Conservation (phyloP, 2,888 invertebrate species). For the Chelonus formosanus region DNA sequence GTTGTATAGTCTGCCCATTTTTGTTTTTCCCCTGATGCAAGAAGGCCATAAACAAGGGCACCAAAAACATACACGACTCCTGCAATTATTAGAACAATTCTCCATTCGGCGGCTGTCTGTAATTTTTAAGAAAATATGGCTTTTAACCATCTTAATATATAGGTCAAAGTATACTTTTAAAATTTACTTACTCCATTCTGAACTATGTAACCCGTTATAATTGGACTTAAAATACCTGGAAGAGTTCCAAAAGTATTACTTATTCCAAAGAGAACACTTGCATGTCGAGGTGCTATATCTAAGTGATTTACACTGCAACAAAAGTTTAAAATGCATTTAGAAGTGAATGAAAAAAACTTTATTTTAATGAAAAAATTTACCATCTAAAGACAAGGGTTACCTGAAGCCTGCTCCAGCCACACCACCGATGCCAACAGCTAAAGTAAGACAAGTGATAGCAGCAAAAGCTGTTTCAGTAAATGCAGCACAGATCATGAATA, state of each 20-base stretch:
- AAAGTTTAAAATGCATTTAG: too few relatives aligned
- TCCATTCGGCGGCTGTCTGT: constrained; percentile 82
- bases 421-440: constrained; percentile 90
- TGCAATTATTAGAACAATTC: constrained; percentile 85
- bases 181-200: constrained; percentile 70
- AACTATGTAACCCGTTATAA: constrained; percentile 81
- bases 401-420: constrained; percentile 94
- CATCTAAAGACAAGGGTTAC: constrained; percentile 60
- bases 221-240: constrained; percentile 91
- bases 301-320: constrained; percentile 78
- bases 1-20: constrained; percentile 72
- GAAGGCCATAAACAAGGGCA: constrained; percentile 81
- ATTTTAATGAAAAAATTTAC: not conserved
- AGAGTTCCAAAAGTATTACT: constrained; percentile 91
- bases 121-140: constrained; percentile 38
- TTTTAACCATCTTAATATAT: too few relatives aligned
- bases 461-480: constrained; percentile 75
- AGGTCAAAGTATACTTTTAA: too few relatives aligned
- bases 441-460: constrained; percentile 82
- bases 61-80: constrained; percentile 83
- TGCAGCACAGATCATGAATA: constrained; percentile 87
- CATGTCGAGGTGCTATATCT: constrained; percentile 91
- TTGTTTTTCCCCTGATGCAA: constrained; percentile 84
- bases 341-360: too few relatives aligned
- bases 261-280: constrained; percentile 90